Evolutionary conservation across 2,888 invertebrate genomes (phyloP), one percentile per base, ranked within the genome.

Genomic region (Lepidocyrtinus sp.): DNA sequence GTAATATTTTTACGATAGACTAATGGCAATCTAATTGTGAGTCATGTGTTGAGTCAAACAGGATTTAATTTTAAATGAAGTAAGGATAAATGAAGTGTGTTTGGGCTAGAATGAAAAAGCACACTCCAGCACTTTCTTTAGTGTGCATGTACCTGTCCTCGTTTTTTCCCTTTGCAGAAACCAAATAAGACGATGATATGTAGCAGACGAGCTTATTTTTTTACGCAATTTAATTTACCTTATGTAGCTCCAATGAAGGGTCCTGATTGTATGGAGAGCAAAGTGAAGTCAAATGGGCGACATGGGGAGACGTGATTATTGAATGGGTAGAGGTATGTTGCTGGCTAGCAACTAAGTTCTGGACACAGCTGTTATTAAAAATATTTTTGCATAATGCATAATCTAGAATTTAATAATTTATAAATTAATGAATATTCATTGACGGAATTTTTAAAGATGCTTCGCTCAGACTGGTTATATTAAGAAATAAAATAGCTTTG

Each of bases 221-320:
- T n/a, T n/a, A n/a, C n/a, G n/a, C n/a, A n/a, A n/a, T n/a, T n/a
- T n/a, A n/a, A n/a, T n/a, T n/a, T 73, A 79, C 79, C 79, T 80
- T 80, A 61, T 65, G 45, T 15, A 64, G 27, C 27, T 17, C 50
- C 22, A 63, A 17, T 21, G 21, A 62, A 3, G 59, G 15, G 3
- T 70, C 70, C 19, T 75, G 75, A 67, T 67, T 70, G 70, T 25
- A 85, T 21, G 87, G 85, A 9, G 85, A 85, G 64, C 87, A 86
- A 50, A 87, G 74, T 2, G 85, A 83, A 27, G 84, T 87, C 75
- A 87, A 79, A 65, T 85, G 86, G 26, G 86, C 87, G 55, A 87
- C 82, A 69, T 87, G 87, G 61, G 87, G 87, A 61, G 87, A 87
- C n/a, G 87, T 87, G 75, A 86, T 86, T 69, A 86, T 86, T 46